Percentiles rank a stretch among this genome's conserved stretches.
Evolutionary conservation across 2,888 invertebrate genomes (phyloP).

Genomic region (Athalia rosae): DNA sequence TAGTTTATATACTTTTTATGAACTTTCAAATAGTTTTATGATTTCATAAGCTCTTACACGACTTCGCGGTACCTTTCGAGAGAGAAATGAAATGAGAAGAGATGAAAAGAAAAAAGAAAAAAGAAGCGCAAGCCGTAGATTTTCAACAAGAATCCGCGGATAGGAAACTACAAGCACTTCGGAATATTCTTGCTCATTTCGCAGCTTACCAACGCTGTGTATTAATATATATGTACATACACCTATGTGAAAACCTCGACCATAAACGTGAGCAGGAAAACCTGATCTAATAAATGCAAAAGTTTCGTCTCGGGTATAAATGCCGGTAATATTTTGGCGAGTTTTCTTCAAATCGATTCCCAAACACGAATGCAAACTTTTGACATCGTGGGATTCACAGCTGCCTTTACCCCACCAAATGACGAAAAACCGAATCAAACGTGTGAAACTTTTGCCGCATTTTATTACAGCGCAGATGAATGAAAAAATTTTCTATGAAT

Average conservation of each 20-base stretch:
- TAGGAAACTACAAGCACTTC: conserved; percentile 31
- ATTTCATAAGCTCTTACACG: conserved; percentile 5
- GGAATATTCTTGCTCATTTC: conserved; percentile 23
- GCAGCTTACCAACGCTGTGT: conserved; percentile 22
- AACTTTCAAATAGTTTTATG: conserved; percentile 36
- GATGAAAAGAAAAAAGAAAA: conserved; percentile 5
- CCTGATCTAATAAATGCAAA: conserved; percentile 26
- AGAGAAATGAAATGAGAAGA: conserved; percentile 1
- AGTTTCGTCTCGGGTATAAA: conserved; percentile 19
- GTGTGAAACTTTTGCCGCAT: too few relatives aligned
- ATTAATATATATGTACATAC: not conserved
- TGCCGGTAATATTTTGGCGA: conserved; percentile 16
- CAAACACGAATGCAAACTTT: not conserved
- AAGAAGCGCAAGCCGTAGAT: not conserved
- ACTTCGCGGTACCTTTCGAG: not conserved
- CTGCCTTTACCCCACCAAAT: not conserved
- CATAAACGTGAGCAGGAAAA: conserved; percentile 15
- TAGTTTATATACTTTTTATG: not conserved
- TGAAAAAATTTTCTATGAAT: too few relatives aligned
- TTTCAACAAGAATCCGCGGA: conserved; percentile 16
- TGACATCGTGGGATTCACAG: not conserved
- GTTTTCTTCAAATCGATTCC: not conserved
- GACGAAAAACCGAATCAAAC: not conserved
- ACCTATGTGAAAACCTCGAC: not conserved
- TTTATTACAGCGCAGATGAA: too few relatives aligned